Evolutionary conservation across 92 coral and sea anemone species (phyloP).

Genomic region (Porites evermanni): DNA sequence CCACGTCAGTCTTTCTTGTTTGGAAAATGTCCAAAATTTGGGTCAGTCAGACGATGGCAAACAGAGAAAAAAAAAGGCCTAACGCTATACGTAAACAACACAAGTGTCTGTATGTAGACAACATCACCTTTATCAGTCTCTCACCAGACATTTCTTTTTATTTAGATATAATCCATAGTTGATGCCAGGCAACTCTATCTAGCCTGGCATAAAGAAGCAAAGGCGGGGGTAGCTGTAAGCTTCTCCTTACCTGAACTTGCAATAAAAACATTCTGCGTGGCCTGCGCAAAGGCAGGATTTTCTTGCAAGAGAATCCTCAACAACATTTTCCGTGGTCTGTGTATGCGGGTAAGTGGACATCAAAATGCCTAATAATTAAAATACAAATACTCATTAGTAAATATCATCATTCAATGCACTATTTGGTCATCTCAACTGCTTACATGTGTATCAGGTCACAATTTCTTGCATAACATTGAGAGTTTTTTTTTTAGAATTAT

Average conservation of each 20-base stretch:
- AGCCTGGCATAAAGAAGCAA: not conserved
- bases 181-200: not conserved
- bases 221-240: not conserved
- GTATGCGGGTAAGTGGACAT: slow-evolving; percentile 1
- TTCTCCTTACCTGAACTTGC: not conserved
- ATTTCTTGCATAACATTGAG: too few species aligned
- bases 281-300: not conserved
- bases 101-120: too few species aligned
- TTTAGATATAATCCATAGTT: not conserved
- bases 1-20: too few species aligned
- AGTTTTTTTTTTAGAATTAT: too few species aligned
- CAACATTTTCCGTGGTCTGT: not conserved
- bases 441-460: too few species aligned
- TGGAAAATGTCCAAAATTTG: too few species aligned
- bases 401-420: not conserved
- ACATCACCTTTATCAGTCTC: too few species aligned
- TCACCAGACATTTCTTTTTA: too few species aligned
- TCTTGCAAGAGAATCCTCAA: not conserved
- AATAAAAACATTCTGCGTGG: not conserved
- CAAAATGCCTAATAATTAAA: too few species aligned
- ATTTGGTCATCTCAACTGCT: not conserved
- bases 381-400: not conserved
- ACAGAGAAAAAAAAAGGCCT: too few species aligned
- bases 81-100: too few species aligned
- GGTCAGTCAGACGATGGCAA: too few species aligned